Evolutionary conservation across 2,113 vertebrate genomes (phyloP), one percentile per base, ranked within the genome.

Genomic region (Vireo altiloquus): DNA sequence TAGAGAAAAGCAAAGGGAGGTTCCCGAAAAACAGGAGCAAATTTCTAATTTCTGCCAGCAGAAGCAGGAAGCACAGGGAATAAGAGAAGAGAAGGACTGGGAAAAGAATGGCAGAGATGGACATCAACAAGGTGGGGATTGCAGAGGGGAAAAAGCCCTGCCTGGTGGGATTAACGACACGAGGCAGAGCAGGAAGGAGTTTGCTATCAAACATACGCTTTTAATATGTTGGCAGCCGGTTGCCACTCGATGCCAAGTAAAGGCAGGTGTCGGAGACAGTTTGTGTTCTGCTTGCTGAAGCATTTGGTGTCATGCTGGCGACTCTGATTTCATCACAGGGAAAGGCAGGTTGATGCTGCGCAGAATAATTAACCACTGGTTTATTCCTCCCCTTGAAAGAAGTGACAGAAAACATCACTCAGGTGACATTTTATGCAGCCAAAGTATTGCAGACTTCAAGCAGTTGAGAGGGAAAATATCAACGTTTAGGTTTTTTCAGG

Each of bases 381-480:
- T 95, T 92, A 89, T 91, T 94, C 95, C 95, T 96, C 94, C 92
- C 76, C 39, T 39, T 13, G 14, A 14, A 56, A 72, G 87, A 5
- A 10, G 19, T 0, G 63, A 35, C 83, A 76, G 87, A 16, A 68
- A 56, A 54, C 66, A 31, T 49, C 53, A 1, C 68, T 13, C 46
- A 33, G 5, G 15, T 56, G 74, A 33, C 30, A 35, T 33, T 88
- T 66, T 3, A 6, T n/a, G 83, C 42, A 74, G 42, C 31, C 25
- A 5, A 57, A 21, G 42, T 17, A 3, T 4, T 39, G 22, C 83
- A 33, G 63, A 5, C 53, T 68, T 71, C 4, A 19, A 42, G 76
- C 3, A 21, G 33, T 1, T 4, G 49, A 54, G 53, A 64, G 27
- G 47, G 22, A 47, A 74, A 82, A 10, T 28, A 68, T 22, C 31